phyloP scores from a whole-genome alignment of 2,797 vertebrate species.

The Valencia hispanica region DNA sequence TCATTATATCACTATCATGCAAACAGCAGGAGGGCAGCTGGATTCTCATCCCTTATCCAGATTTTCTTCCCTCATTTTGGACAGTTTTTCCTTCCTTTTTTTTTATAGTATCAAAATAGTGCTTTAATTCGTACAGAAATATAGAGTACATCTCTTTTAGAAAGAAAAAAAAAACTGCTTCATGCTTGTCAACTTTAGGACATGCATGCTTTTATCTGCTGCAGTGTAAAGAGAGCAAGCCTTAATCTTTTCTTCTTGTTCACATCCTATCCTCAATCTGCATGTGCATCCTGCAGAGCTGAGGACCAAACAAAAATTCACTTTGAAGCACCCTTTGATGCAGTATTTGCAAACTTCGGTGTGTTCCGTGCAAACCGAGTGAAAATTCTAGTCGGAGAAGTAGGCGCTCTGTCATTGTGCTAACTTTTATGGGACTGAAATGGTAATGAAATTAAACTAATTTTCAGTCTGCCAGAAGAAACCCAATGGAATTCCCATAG shows the following conservation, averaged over 20 bases:
- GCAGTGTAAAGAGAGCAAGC: slow-evolving; percentile 11
- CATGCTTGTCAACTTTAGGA: slow-evolving; percentile 7
- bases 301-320: slow-evolving; percentile 39
- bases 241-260: slow-evolving; percentile 33
- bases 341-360: slow-evolving; percentile 45
- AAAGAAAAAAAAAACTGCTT: background rate
- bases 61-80: background rate
- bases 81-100: background rate
- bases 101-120: background rate
- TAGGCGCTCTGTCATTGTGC: slow-evolving; percentile 11
- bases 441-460: slow-evolving; percentile 54
- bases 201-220: slow-evolving; percentile 2
- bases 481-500: slow-evolving; percentile 35
- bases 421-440: slow-evolving; percentile 35
- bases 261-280: slow-evolving; percentile 31
- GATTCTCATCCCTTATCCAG: background rate
- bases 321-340: slow-evolving; percentile 44
- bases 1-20: slow-evolving; percentile 2
- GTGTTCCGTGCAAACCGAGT: slow-evolving; percentile 23
- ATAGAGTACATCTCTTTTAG: background rate
- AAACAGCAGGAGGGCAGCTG: slow-evolving; percentile 3
- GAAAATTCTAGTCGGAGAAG: slow-evolving; percentile 17
- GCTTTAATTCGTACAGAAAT: slow-evolving; percentile 7
- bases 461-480: slow-evolving; percentile 35
- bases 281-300: slow-evolving; percentile 20